phyloP scores from a whole-genome alignment of 2,888 invertebrate genomes.

The Ochropleura leucogaster region DNA sequence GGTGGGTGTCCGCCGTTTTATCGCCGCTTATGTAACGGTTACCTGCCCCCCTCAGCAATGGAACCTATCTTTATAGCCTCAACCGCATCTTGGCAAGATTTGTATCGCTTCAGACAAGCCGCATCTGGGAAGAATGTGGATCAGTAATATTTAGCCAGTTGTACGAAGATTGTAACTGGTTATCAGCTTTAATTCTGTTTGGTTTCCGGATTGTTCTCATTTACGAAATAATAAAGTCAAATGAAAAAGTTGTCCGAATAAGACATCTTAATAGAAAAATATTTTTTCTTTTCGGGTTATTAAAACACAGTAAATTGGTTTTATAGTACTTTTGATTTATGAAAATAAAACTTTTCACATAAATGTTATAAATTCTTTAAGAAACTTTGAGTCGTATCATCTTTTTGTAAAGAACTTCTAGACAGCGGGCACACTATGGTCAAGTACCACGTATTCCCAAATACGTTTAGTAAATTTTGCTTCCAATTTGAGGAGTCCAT shows the following conservation, averaged over 20 bases:
- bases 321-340: background rate
- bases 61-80: slow-evolving; percentile 36
- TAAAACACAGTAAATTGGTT: slow-evolving; percentile 17
- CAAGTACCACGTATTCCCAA: slow-evolving; percentile 91
- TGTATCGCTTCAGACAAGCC: slow-evolving; percentile 19
- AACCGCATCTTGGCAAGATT: slow-evolving; percentile 22
- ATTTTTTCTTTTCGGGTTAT: background rate
- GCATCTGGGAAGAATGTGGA: slow-evolving; percentile 30
- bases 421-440: slow-evolving; percentile 78
- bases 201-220: slow-evolving; percentile 19
- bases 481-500: slow-evolving; percentile 92
- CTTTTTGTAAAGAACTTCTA: slow-evolving; percentile 71
- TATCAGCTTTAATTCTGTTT: slow-evolving; percentile 17
- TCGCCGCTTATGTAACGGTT: slow-evolving; percentile 68
- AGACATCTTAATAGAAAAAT: background rate
- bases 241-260: background rate
- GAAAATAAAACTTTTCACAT: background rate
- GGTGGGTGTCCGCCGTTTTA: slow-evolving; percentile 47
- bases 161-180: slow-evolving; percentile 27
- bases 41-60: slow-evolving; percentile 48
- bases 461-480: slow-evolving; percentile 92
- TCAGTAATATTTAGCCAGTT: slow-evolving; percentile 21
- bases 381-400: slow-evolving; percentile 19
- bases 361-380: slow-evolving; percentile 12
- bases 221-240: background rate